Evolutionary conservation across 2,888 invertebrate species (phyloP).

Genomic region (Beris chalybata): DNA sequence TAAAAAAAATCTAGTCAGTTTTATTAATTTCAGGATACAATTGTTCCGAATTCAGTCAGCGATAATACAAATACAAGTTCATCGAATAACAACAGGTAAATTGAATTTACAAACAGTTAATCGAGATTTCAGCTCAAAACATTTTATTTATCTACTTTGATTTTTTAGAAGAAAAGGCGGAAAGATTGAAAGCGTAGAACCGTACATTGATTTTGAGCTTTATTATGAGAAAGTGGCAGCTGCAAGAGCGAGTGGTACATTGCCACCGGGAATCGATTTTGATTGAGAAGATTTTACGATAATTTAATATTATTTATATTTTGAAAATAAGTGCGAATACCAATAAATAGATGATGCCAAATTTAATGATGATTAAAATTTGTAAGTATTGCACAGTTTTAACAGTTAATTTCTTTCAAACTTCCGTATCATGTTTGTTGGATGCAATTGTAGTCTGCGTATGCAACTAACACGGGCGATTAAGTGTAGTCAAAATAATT

Average conservation of each 20-base stretch:
- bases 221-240: constrained; percentile 74
- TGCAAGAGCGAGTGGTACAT: constrained; percentile 66
- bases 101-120: constrained; percentile 47
- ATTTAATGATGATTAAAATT: background rate
- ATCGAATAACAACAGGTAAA: constrained; percentile 44
- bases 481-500: background rate
- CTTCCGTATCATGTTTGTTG: no score
- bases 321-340: background rate
- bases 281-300: constrained; percentile 41
- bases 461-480: background rate
- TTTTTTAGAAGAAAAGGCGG: constrained; percentile 46
- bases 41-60: constrained; percentile 23
- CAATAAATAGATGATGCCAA: background rate
- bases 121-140: constrained; percentile 54
- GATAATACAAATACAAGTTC: constrained; percentile 40
- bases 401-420: background rate
- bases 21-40: constrained; percentile 17
- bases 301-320: background rate
- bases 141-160: constrained; percentile 49
- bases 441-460: no score
- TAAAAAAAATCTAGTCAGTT: background rate
- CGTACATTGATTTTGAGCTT: constrained; percentile 83
- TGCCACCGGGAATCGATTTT: constrained; percentile 66
- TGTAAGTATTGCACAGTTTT: background rate
- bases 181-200: constrained; percentile 65